phyloP scores from a whole-genome alignment of 2,113 vertebrate genomes.

The Mobula birostris region DNA sequence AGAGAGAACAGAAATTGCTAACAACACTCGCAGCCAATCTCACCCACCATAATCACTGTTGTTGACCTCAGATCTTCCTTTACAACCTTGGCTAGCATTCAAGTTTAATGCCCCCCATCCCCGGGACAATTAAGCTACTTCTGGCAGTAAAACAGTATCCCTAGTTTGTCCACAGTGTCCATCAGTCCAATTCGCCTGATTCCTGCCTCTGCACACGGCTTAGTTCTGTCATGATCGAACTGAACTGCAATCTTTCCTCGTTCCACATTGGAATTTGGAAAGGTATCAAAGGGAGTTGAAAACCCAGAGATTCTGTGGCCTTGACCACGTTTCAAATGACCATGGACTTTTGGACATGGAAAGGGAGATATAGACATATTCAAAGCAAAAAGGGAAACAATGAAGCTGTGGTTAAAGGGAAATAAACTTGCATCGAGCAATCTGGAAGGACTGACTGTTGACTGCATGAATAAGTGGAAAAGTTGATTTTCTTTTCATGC shows the following conservation, averaged over 20 bases:
- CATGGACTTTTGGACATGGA: neutral
- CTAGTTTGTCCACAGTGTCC: neutral
- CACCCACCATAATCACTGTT: too few species aligned
- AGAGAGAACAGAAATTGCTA: neutral
- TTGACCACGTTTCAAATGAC: neutral
- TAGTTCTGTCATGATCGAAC: neutral
- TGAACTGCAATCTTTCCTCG: neutral
- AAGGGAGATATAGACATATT: neutral
- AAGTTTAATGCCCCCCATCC: neutral
- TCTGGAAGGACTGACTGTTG: neutral
- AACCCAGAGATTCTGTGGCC: neutral
- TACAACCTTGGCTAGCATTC: neutral
- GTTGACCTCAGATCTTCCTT: neutral
- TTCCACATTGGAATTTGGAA: neutral
- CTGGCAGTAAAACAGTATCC: neutral
- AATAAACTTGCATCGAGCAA: neutral
- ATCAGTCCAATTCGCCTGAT: neutral
- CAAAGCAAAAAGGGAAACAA: neutral
- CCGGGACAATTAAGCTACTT: too few species aligned
- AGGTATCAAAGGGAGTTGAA: neutral
- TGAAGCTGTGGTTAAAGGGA: neutral
- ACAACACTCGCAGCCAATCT: too few species aligned
- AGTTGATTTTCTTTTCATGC: slow-evolving; percentile 3
- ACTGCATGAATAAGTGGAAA: neutral
- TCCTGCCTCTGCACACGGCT: neutral